Evolutionary conservation across 2,888 invertebrate genomes (phyloP).

Genomic region (Smittia aterrima): DNA sequence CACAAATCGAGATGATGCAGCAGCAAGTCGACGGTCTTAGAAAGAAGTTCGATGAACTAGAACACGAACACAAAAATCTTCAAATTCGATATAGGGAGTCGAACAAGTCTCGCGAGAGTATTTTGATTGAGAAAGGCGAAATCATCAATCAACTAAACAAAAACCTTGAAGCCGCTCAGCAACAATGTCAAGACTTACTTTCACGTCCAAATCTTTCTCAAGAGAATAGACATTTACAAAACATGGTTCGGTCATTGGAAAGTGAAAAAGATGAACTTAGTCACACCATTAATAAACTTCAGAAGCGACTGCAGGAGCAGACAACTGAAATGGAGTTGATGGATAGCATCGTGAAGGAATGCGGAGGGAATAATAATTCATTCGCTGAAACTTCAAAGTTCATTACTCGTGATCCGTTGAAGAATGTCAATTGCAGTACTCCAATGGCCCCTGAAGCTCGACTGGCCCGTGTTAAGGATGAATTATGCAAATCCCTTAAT

Average conservation of each 20-base stretch:
- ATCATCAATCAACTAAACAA: conserved; percentile 63
- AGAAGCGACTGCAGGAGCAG: conserved; percentile 47
- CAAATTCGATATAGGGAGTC: conserved; percentile 59
- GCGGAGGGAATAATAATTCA: conserved; percentile 49
- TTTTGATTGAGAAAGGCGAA: conserved; percentile 62
- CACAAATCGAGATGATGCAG: conserved; percentile 55
- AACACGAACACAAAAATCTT: conserved; percentile 58
- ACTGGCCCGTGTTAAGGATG: conserved; percentile 53
- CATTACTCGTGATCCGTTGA: conserved; percentile 47
- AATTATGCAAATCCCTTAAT: conserved; percentile 54
- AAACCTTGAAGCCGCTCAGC: conserved; percentile 62
- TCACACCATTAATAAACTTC: conserved; percentile 49
- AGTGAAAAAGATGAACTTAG: conserved; percentile 49
- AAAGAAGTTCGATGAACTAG: conserved; percentile 53
- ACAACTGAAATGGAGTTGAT: conserved; percentile 51
- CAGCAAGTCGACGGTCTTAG: conserved; percentile 54
- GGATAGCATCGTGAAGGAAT: conserved; percentile 50
- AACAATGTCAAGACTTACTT: conserved; percentile 53
- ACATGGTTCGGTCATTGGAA: conserved; percentile 48
- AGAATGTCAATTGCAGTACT: conserved; percentile 49
- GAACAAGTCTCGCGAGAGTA: conserved; percentile 60
- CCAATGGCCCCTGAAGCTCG: conserved; percentile 51
- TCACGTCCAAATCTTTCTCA: conserved; percentile 47
- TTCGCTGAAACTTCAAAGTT: conserved; percentile 48
- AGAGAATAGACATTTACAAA: conserved; percentile 49